phyloP scores from a whole-genome alignment of 2,113 vertebrate species.

The Morone saxatilis region DNA sequence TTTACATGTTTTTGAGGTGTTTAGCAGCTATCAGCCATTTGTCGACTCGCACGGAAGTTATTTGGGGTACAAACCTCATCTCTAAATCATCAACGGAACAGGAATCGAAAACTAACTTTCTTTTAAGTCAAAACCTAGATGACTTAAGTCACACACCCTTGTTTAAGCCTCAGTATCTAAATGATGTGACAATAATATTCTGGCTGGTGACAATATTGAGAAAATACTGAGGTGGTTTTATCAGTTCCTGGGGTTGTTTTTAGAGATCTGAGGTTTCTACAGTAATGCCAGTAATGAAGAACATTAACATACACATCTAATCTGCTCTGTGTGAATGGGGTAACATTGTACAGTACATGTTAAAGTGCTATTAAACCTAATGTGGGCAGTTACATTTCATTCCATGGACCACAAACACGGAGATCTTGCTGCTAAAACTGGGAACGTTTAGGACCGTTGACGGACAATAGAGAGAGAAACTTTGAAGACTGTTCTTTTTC shows the following conservation, averaged over 20 bases:
- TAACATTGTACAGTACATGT: constrained; percentile 77
- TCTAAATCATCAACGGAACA: neutral
- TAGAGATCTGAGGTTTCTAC: constrained; percentile 32
- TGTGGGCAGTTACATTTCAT: constrained; percentile 76
- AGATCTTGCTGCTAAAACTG: constrained; percentile 87
- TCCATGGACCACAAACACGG: constrained; percentile 45
- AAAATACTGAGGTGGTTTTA: neutral
- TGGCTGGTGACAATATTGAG: no score
- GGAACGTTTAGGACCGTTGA: constrained; percentile 65
- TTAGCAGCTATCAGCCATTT: constrained; percentile 74
- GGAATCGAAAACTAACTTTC: neutral
- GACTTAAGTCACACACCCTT: neutral
- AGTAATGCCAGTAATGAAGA: constrained; percentile 35
- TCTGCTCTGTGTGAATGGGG: constrained; percentile 15
- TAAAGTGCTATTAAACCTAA: constrained; percentile 89
- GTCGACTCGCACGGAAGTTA: neutral
- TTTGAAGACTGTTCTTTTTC: constrained; percentile 87
- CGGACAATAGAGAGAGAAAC: constrained; percentile 73
- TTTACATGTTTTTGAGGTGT: constrained; percentile 80
- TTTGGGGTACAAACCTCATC: constrained; percentile 16
- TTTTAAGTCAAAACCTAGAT: neutral
- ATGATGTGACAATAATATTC: neutral
- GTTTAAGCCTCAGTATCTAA: neutral
- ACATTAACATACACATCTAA: constrained; percentile 1
- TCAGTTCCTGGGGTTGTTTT: neutral